Evolutionary conservation across 2,888 invertebrate species (phyloP).

Genomic region (Lapara coniferarum): DNA sequence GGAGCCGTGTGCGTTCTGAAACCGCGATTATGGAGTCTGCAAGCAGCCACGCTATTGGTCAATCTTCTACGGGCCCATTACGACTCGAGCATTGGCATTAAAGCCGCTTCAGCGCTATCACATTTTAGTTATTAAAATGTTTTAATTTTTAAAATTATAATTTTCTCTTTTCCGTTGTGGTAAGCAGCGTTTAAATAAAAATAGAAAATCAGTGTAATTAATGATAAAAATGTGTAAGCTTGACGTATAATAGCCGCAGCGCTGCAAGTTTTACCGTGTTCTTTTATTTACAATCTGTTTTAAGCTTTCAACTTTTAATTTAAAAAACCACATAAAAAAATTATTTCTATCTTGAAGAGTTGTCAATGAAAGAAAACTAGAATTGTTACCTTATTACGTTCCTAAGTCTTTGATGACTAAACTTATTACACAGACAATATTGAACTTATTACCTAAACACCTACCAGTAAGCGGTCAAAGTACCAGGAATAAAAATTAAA

Average conservation of each 20-base stretch:
- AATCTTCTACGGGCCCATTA: slow-evolving; percentile 31
- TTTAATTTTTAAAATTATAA: background rate
- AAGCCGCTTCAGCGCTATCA: slow-evolving; percentile 33
- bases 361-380: too few species aligned
- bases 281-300: too few species aligned
- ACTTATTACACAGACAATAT: background rate
- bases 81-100: slow-evolving; percentile 17
- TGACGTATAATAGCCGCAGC: too few species aligned
- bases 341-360: too few species aligned
- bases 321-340: too few species aligned
- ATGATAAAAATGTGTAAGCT: too few species aligned
- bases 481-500: background rate
- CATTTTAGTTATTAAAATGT: background rate
- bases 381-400: too few species aligned
- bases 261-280: too few species aligned
- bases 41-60: slow-evolving; percentile 36
- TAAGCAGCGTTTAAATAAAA: too few species aligned
- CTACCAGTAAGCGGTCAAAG: background rate
- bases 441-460: too few species aligned
- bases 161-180: background rate
- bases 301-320: too few species aligned
- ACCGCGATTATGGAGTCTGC: slow-evolving; percentile 27
- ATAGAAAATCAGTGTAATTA: too few species aligned
- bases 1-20: slow-evolving; percentile 20
- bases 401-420: background rate